phyloP scores from a whole-genome alignment of 1,140 invertebrate genomes.

The Drosophila sulfurigaster region DNA sequence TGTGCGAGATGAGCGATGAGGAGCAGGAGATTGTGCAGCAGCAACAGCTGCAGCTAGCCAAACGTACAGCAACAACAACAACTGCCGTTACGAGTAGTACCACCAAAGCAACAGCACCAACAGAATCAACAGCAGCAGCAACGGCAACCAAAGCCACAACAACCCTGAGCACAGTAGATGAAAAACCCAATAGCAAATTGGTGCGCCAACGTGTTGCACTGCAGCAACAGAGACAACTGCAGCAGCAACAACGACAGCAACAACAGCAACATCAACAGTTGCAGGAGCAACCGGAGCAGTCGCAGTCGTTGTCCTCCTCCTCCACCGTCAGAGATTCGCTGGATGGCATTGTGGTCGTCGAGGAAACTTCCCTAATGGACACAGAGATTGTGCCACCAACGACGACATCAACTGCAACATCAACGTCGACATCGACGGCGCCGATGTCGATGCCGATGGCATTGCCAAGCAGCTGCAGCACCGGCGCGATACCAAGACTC shows the following conservation, averaged over 20 bases:
- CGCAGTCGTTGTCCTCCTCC: slow-evolving; percentile 75
- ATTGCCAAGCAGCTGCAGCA: slow-evolving; percentile 69
- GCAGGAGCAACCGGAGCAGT: slow-evolving; percentile 38
- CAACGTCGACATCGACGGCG: slow-evolving; percentile 12
- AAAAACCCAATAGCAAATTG: slow-evolving; percentile 70
- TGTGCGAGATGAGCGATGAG: slow-evolving; percentile 78
- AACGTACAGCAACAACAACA: slow-evolving; percentile 59
- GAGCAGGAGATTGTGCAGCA: slow-evolving; percentile 48
- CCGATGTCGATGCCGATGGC: slow-evolving; percentile 3
- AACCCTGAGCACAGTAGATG: slow-evolving; percentile 57
- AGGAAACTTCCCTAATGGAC: slow-evolving; percentile 71
- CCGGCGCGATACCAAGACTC: slow-evolving; percentile 70
- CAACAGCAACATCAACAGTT: slow-evolving; percentile 24
- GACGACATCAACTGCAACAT: background rate
- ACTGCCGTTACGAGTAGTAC: slow-evolving; percentile 82
- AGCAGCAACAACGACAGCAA: slow-evolving; percentile 41
- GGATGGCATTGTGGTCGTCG: slow-evolving; percentile 56
- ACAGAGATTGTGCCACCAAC: slow-evolving; percentile 4
- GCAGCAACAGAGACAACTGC: slow-evolving; percentile 63
- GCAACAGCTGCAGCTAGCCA: slow-evolving; percentile 52
- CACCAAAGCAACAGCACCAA: slow-evolving; percentile 64
- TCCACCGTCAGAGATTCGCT: slow-evolving; percentile 69
- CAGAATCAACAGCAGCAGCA: slow-evolving; percentile 60
- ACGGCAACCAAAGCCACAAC: slow-evolving; percentile 45
- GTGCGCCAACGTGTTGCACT: slow-evolving; percentile 73